Conservation (phyloP, 2,888 invertebrate genomes). For the Fragum fragum region DNA sequence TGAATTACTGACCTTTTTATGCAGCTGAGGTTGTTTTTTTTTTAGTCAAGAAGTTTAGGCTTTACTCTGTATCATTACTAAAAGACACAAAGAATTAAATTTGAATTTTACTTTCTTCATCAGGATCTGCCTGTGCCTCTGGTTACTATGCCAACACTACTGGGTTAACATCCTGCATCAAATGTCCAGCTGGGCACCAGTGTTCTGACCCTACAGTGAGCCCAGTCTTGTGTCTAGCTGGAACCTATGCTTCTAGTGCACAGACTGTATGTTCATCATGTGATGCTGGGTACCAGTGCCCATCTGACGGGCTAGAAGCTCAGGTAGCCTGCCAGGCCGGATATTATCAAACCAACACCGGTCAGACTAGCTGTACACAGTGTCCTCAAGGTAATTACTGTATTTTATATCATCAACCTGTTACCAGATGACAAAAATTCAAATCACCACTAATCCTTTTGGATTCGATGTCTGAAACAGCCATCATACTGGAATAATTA, state of each 20-base stretch:
- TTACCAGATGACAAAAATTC: no score
- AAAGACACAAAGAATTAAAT: no score
- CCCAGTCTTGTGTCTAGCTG: slow-evolving; percentile 71
- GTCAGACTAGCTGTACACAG: slow-evolving; percentile 74
- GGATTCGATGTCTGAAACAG: no score
- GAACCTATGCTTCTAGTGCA: slow-evolving; percentile 72
- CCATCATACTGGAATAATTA: no score
- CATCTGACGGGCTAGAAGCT: slow-evolving; percentile 70
- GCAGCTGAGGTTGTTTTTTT: no score
- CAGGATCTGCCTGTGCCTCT: slow-evolving; percentile 71
- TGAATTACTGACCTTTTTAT: no score
- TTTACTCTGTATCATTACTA: no score
- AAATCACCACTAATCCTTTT: no score
- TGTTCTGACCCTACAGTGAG: slow-evolving; percentile 67
- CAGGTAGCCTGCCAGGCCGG: slow-evolving; percentile 77
- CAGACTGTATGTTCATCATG: slow-evolving; percentile 74
- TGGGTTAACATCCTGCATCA: slow-evolving; percentile 74
- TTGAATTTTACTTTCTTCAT: neutral
- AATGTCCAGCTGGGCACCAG: slow-evolving; percentile 81
- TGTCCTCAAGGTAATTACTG: slow-evolving; percentile 83
- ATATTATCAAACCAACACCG: slow-evolving; percentile 74
- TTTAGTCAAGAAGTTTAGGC: no score
- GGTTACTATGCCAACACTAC: slow-evolving; percentile 79
- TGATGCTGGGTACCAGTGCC: slow-evolving; percentile 79
- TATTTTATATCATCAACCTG: no score